These are phyloP conservation scores for Eutrigla gurnardus DNA, from an alignment of 2,797 vertebrate genomes.

Conservation along the genomic window DNA sequence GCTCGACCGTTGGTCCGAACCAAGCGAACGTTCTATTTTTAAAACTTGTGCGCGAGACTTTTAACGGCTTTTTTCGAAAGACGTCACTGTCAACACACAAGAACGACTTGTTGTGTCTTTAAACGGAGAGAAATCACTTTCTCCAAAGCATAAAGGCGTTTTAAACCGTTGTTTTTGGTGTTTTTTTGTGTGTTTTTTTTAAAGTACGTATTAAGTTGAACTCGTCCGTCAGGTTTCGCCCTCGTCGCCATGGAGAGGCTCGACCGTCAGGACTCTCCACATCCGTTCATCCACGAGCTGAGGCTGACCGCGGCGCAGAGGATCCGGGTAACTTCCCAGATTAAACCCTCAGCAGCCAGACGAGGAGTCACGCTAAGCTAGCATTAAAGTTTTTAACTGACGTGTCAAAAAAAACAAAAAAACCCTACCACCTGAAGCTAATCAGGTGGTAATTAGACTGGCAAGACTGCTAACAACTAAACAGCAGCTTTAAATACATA, in stretches of 20 bases:
- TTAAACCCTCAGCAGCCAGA: no score
- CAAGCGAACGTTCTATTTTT: constrained; percentile 6
- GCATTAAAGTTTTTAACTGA: no score
- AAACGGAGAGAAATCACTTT: neutral
- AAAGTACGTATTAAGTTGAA: neutral
- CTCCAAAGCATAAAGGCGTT: neutral
- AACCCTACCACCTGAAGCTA: neutral
- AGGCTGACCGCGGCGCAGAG: constrained; percentile 4
- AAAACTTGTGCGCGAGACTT: neutral
- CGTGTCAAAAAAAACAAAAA: no score
- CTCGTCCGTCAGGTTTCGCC: neutral
- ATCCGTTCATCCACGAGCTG: constrained; percentile 10
- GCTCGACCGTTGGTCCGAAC: neutral
- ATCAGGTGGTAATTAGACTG: neutral
- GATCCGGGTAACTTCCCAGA: neutral
- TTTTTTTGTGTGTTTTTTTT: neutral
- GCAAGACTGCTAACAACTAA: neutral
- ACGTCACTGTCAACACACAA: neutral
- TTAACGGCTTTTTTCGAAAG: neutral
- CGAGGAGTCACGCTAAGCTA: no score
- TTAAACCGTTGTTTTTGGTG: neutral
- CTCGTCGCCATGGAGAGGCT: neutral
- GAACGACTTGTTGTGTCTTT: neutral
- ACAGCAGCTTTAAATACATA: no score
- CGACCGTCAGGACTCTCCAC: neutral